Base-by-base conservation (phyloP, 2,113 vertebrate genomes). In the Dicrurus megarhynchus region DNA sequence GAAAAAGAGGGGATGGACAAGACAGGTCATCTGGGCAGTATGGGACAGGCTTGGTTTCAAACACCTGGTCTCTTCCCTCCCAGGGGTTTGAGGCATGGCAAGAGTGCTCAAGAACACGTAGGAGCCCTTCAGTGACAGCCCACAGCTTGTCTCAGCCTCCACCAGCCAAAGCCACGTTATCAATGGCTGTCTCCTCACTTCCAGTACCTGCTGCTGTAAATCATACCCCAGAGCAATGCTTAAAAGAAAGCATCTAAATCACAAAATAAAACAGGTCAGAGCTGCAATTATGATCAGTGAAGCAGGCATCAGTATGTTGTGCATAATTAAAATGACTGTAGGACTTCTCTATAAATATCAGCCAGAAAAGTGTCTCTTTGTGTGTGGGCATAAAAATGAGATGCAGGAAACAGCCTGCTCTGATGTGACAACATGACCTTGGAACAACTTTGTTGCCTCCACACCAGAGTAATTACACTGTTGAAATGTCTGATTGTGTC, bases 311-410 rank as follows among this genome's bases (percentile, higher is more conserved):
- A 77, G 71, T 89, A 85, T 93, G 91, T 82, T 94, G 87, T 86
- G 65, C 68, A 88, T 97, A 97, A 97, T 97, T 97, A 96, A 97
- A 98, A 96, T 84, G 90, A 96, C 91, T 96, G 60, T 95, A 96
- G 95, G 84, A 91, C 94, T 96, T 96, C 85, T 91, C 94, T 94
- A 94, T 97, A 96, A 94, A 92, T 93, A 95, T 88, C 93, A 96
- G 71, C 84, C 91, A 87, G 89, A 95, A 94, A 97, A 95, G 94
- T 30, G 52, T 92, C 91, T 96, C 96, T 97, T 96, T 97, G 57
- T 93, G 70, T 84, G 73, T 73, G 93, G 91, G 80, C 87, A 96
- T 80, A 95, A 95, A 97, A 97, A 93, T 84, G 81, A 97, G 87
- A 96, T 55, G 77, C 41, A 49, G 90, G 70, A 59, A 95, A 47